Evolutionary conservation across 2,113 vertebrate species (phyloP), one percentile per base, ranked within the genome.

Genomic region (Hiodon tergisus): DNA sequence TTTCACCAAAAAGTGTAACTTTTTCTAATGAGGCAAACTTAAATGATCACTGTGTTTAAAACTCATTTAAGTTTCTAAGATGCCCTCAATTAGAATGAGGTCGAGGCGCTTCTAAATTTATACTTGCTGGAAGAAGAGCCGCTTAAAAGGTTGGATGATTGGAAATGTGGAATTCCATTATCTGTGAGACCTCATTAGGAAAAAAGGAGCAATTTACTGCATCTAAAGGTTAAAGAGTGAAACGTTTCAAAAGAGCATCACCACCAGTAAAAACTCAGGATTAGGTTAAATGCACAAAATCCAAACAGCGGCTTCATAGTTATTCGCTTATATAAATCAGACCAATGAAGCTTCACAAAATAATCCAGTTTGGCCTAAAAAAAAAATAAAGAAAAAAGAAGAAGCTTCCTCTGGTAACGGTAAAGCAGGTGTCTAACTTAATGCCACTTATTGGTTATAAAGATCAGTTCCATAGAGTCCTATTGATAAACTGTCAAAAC

Each of bases 81-180:
- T 87, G 88, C 78, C 89, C 91, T 90, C 82, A 85, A 92, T 93
- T 89, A 86, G 81, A 91, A 91, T 78, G 86, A 92, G 88, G 89
- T 79, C 89, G 57, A 72, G 80, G 81, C 69, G 74, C 79, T 69
- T 73, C 86, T 90, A 89, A 87, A 90, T 87, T 89, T 90, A 89
- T 88, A 71, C 63, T 58, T 76, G 67, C 67, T 77, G 81, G 85
- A 87, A 88, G 89, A 88, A 87, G 78, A 65, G 10, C 75, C 71
- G 58, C 83, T 75, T 67, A 78, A 82, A 76, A 72, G 70, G 81
- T 31, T 31, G 31, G 31, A 31, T 31, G 31, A 31, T 31, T 31
- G 31, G 31, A 31, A 31, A 31, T 4, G 52, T 3, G 7, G 53
- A n/a, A 55, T 16, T 17, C 52, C 54, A 51, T 48, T 17, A 17